Percentiles rank a stretch among this genome's conserved stretches.
Conservation (phyloP, 2,888 invertebrate genomes). For the Troides aeacus region DNA sequence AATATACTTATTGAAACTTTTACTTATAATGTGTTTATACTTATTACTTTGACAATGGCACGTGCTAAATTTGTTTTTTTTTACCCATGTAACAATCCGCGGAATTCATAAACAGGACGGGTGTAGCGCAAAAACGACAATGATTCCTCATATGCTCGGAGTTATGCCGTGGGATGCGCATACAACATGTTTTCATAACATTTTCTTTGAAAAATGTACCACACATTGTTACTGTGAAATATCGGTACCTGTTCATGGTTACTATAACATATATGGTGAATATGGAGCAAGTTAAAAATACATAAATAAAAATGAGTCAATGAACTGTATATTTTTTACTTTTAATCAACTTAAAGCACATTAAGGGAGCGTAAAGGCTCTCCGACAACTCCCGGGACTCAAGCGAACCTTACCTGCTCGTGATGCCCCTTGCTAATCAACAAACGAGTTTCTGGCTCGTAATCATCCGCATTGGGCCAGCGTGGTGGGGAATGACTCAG, state of each 20-base stretch:
- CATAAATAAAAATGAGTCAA: too few relatives aligned
- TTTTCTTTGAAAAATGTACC: slow-evolving; percentile 54
- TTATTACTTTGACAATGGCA: slow-evolving; percentile 34
- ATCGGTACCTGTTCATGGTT: background rate
- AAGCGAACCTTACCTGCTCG: too few relatives aligned
- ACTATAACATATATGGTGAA: background rate
- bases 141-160: slow-evolving; percentile 25
- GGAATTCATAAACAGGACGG: slow-evolving; percentile 62
- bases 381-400: too few relatives aligned
- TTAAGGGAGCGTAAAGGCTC: too few relatives aligned
- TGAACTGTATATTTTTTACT: too few relatives aligned
- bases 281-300: too few relatives aligned
- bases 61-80: slow-evolving; percentile 52
- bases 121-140: slow-evolving; percentile 14
- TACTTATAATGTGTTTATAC: background rate
- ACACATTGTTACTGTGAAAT: slow-evolving; percentile 10
- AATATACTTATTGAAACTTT: background rate
- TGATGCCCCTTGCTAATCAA: too few relatives aligned
- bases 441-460: too few relatives aligned
- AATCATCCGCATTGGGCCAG: too few relatives aligned
- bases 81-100: slow-evolving; percentile 43
- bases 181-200: slow-evolving; percentile 58
- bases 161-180: slow-evolving; percentile 32
- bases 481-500: too few relatives aligned
- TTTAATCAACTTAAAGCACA: too few relatives aligned